Conservation (phyloP, 2,113 vertebrate species). For the Nycticorax nycticorax region DNA sequence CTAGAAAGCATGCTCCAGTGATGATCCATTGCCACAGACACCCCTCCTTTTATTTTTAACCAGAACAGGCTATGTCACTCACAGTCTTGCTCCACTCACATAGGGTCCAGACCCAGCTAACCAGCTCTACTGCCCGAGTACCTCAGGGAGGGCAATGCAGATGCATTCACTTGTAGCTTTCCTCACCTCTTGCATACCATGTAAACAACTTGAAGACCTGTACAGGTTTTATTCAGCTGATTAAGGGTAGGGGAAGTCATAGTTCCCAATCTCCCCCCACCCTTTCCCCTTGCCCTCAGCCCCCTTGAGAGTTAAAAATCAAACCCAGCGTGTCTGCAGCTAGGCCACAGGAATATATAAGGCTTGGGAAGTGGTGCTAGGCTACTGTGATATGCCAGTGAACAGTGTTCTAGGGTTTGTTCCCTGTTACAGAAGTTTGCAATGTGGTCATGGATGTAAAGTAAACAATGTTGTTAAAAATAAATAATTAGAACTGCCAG, state of each 20-base stretch:
- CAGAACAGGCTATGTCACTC: background rate
- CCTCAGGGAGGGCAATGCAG: background rate
- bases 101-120: background rate
- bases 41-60: background rate
- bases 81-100: background rate
- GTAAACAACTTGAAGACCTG: background rate
- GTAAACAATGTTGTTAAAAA: background rate
- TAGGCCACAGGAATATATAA: background rate
- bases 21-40: too few relatives aligned
- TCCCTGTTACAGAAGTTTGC: background rate
- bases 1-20: background rate
- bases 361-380: background rate
- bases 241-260: background rate
- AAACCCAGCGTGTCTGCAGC: background rate
- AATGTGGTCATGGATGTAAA: background rate
- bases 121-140: background rate
- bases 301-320: background rate
- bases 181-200: background rate
- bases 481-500: rapidly evolving
- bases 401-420: background rate
- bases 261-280: background rate
- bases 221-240: background rate
- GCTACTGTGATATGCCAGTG: background rate
- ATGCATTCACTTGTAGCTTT: background rate
- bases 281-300: too few relatives aligned